Base-by-base conservation (phyloP, 2,888 invertebrate genomes). In the Timema cristinae region DNA sequence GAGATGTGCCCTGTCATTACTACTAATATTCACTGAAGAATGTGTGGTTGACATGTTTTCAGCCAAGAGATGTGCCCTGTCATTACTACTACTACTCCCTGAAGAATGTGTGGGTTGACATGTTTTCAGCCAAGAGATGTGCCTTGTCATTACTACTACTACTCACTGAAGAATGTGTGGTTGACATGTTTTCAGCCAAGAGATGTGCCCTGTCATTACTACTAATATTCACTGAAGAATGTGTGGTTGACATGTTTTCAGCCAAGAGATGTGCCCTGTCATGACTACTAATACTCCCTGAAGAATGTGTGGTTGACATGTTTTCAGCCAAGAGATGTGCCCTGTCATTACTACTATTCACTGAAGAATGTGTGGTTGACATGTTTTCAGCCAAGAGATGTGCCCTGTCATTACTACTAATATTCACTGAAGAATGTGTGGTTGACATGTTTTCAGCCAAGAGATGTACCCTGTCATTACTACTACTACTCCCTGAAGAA, bases 241-340 rank as follows among this genome's bases (percentile, higher is more conserved):
- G 97, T 98, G 8, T 97, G n/a, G n/a, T n/a, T n/a, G n/a, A n/a
- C n/a, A n/a, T n/a, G n/a, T n/a, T n/a, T n/a, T 71, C 84, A 90
- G 90, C 83, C 85, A 77, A 86, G 85, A 82, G 86, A 90, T 79
- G 90, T 90, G 72, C 93, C 94, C 50, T 94, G 94, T 83, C 95
- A 97, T 83, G 97, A 98, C 81, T 98, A 98, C 83, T 98, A 98
- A 86, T 98, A 98, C 83, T 95, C 96, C 67, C 85, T 99, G 79
- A 98, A 98, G 84, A 98, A 98, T 82, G 97, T 98, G 8, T 97
- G n/a, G n/a, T n/a, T n/a, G n/a, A n/a, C n/a, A n/a, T n/a, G n/a
- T n/a, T n/a, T n/a, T 71, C 84, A 90, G 90, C 83, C 85, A 77
- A 86, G 85, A 82, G 86, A 90, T 79, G 90, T 90, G 72, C 93